These are phyloP conservation scores for Phasia obesa DNA, from an alignment of 2,888 invertebrate genomes.

Conservation along the genomic window DNA sequence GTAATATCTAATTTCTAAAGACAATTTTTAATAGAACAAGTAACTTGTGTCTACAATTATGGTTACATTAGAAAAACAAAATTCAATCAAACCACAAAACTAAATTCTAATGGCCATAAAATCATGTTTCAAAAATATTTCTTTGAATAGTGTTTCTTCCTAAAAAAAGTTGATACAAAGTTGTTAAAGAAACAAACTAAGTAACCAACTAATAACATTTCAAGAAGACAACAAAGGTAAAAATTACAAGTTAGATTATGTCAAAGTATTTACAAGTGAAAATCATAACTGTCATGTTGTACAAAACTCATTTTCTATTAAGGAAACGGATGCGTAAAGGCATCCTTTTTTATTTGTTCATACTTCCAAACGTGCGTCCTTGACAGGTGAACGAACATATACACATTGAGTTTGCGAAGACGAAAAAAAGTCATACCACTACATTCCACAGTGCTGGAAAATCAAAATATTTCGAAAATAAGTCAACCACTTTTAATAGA, in stretches of 20 bases:
- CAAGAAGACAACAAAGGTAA: not conserved
- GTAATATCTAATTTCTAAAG: too few species aligned
- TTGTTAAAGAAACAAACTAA: too few species aligned
- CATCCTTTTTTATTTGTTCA: slow-evolving; percentile 35
- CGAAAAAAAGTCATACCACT: not conserved
- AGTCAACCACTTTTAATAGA: too few species aligned
- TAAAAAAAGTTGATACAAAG: too few species aligned
- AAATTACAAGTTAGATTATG: not conserved
- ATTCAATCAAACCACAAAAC: too few species aligned
- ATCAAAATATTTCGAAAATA: not conserved
- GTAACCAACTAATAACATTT: slow-evolving; percentile 17
- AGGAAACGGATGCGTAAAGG: slow-evolving; percentile 49
- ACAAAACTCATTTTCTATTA: slow-evolving; percentile 26
- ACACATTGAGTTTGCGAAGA: not conserved
- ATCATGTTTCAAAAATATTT: too few species aligned
- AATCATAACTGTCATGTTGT: slow-evolving; percentile 14
- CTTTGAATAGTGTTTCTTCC: too few species aligned
- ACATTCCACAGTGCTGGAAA: not conserved
- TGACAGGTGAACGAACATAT: not conserved
- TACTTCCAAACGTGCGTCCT: slow-evolving; percentile 31
- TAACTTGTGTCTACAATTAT: too few species aligned
- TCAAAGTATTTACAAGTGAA: not conserved
- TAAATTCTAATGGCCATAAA: too few species aligned
- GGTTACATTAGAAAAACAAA: too few species aligned
- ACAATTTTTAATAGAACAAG: too few species aligned